phyloP scores from a whole-genome alignment of 2,113 vertebrate species.

The Pontoporia blainvillei region DNA sequence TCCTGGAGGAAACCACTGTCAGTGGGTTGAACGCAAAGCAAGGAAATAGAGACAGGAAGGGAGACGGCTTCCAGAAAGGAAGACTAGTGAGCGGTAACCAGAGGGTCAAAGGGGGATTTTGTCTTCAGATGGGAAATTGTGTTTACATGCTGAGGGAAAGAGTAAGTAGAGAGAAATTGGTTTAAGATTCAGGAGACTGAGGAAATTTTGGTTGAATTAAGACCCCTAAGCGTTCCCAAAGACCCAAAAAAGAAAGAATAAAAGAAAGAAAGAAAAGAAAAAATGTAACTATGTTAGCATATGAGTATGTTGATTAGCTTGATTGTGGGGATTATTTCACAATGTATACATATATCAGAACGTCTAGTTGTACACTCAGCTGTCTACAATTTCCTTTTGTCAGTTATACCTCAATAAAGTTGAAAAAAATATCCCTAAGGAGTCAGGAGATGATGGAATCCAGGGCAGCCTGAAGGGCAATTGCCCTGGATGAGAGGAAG shows the following conservation, averaged over 20 bases:
- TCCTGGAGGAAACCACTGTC: accelerated
- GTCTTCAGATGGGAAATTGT: background rate
- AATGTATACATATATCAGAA: background rate
- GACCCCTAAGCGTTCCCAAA: background rate
- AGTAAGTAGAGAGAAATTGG: background rate
- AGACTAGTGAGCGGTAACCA: background rate
- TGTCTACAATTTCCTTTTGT: background rate
- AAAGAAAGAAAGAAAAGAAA: background rate
- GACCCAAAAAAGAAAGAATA: background rate
- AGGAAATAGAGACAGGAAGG: background rate
- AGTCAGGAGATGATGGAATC: background rate
- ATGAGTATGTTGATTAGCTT: background rate
- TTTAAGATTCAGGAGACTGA: background rate
- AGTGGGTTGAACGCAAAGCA: background rate
- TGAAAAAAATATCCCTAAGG: background rate
- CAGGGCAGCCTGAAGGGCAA: background rate
- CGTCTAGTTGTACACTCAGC: background rate
- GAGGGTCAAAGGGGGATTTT: background rate
- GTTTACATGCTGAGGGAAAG: background rate
- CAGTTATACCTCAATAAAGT: background rate
- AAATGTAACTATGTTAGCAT: background rate
- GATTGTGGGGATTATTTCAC: background rate
- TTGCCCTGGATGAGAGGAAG: background rate
- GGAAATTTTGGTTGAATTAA: background rate
- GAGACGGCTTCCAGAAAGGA: background rate